These are phyloP conservation scores for Xenopus petersii DNA, from an alignment of 2,797 vertebrate species.

Conservation along the genomic window DNA sequence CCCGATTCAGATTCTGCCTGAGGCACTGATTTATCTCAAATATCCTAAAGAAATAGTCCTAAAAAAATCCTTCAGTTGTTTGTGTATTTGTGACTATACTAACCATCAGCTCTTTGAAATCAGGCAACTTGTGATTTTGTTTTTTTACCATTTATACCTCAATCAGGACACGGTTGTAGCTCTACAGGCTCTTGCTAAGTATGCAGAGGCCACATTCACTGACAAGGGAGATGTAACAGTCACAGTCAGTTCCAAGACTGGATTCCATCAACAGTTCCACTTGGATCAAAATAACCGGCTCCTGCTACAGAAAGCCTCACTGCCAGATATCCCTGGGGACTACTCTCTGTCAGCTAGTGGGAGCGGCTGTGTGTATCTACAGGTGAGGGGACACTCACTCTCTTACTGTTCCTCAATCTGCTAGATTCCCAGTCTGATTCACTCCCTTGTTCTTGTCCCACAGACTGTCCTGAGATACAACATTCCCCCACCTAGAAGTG, in stretches of 20 bases:
- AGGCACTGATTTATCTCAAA: too few relatives aligned
- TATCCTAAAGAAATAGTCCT: too few relatives aligned
- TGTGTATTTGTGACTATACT: too few relatives aligned
- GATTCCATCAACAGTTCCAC: conserved; percentile 60
- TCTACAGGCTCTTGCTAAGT: conserved; percentile 80
- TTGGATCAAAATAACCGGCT: conserved; percentile 72
- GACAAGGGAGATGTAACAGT: conserved; percentile 59
- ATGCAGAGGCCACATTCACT: conserved; percentile 68
- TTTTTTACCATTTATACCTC: too few relatives aligned
- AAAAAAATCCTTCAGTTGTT: too few relatives aligned
- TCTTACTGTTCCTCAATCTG: not conserved
- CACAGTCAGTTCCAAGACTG: conserved; percentile 62
- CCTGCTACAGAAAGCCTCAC: conserved; percentile 70
- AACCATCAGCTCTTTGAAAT: too few relatives aligned
- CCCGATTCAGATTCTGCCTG: too few relatives aligned
- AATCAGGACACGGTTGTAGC: conserved; percentile 64
- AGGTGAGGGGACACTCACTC: conserved; percentile 62
- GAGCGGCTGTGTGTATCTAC: conserved; percentile 68
- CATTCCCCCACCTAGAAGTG: conserved; percentile 42
- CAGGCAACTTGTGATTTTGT: too few relatives aligned
- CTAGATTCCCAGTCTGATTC: not conserved
- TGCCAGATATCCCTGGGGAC: conserved; percentile 65
- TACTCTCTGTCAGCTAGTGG: conserved; percentile 68
- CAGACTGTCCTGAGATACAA: conserved; percentile 60
- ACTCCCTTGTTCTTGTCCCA: not conserved